Conservation (phyloP, 1,140 invertebrate species). For the Chrysomallon squamiferum region DNA sequence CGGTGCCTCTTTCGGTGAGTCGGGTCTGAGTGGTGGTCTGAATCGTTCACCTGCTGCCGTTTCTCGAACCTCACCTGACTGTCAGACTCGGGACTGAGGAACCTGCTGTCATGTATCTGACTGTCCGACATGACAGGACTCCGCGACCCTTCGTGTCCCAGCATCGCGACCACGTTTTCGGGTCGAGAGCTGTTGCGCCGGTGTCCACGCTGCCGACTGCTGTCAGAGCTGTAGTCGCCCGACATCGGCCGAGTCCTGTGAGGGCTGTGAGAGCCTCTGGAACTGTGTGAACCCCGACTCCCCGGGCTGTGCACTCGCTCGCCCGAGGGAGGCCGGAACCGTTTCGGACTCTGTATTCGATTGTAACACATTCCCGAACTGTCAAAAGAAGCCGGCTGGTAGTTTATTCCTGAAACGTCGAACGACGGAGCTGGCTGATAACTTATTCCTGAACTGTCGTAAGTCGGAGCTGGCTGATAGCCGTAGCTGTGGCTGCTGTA, state of each 20-base stretch:
- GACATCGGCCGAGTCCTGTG: conserved; percentile 23
- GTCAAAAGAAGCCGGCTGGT: too few species aligned
- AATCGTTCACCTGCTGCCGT: conserved; percentile 38
- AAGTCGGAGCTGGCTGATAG: conserved; percentile 5
- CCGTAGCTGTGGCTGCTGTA: not conserved
- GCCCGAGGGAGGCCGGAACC: not conserved
- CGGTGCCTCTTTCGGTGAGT: conserved; percentile 38
- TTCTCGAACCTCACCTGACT: conserved; percentile 40
- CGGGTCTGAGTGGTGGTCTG: conserved; percentile 57
- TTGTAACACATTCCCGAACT: not conserved
- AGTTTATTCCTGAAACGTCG: not conserved
- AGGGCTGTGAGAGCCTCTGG: conserved; percentile 19
- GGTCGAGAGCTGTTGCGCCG: conserved; percentile 14
- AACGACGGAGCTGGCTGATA: conserved; percentile 14
- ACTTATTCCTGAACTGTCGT: conserved; percentile 15
- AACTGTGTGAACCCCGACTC: not conserved
- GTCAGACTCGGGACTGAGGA: conserved; percentile 39
- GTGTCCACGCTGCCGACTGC: conserved; percentile 31
- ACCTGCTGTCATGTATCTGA: conserved; percentile 11
- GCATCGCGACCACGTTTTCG: not conserved
- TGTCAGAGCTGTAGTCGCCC: conserved; percentile 46
- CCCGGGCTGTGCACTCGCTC: conserved; percentile 1
- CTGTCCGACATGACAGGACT: conserved; percentile 23
- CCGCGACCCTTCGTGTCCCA: conserved; percentile 8
- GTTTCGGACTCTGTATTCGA: conserved; percentile 1